Evolutionary conservation across 2,888 invertebrate genomes (phyloP).

Genomic region (Agrypnus murinus): DNA sequence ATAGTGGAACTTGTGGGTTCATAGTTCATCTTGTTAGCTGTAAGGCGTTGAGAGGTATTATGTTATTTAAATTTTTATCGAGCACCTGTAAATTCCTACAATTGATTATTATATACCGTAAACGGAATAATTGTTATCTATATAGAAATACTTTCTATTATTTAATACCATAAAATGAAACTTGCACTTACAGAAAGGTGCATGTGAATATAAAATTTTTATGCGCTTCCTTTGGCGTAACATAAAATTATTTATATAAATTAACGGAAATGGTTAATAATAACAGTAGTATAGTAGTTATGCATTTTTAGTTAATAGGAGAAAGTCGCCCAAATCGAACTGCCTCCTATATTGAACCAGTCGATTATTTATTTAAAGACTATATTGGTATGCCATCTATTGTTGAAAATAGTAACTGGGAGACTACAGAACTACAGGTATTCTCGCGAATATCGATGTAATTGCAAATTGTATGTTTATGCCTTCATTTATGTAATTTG

Average conservation of each 20-base stretch:
- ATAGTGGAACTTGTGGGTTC: slow-evolving; percentile 12
- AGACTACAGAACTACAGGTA: too few species aligned
- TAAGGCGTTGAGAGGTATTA: slow-evolving; percentile 4
- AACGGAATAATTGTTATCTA: slow-evolving; percentile 16
- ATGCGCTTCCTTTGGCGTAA: neutral
- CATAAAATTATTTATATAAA: neutral
- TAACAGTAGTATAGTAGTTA: too few species aligned
- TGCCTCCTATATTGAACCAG: too few species aligned
- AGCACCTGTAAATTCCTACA: slow-evolving; percentile 15
- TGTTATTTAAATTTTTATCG: slow-evolving; percentile 27
- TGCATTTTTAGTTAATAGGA: too few species aligned
- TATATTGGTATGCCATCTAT: too few species aligned
- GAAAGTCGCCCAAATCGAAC: too few species aligned
- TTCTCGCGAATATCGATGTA: too few species aligned
- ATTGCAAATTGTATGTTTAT: too few species aligned
- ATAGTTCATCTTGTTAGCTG: slow-evolving; percentile 21
- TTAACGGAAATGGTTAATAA: neutral
- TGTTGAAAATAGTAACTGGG: too few species aligned
- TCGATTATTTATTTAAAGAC: too few species aligned
- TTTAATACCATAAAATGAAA: slow-evolving; percentile 23
- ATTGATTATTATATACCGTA: slow-evolving; percentile 9
- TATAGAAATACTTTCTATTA: slow-evolving; percentile 31
- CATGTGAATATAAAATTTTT: slow-evolving; percentile 16
- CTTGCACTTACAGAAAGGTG: slow-evolving; percentile 2
- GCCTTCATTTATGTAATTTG: too few species aligned